These are phyloP conservation scores for Erebia epiphron DNA, from an alignment of 2,888 invertebrate genomes.

Conservation along the genomic window DNA sequence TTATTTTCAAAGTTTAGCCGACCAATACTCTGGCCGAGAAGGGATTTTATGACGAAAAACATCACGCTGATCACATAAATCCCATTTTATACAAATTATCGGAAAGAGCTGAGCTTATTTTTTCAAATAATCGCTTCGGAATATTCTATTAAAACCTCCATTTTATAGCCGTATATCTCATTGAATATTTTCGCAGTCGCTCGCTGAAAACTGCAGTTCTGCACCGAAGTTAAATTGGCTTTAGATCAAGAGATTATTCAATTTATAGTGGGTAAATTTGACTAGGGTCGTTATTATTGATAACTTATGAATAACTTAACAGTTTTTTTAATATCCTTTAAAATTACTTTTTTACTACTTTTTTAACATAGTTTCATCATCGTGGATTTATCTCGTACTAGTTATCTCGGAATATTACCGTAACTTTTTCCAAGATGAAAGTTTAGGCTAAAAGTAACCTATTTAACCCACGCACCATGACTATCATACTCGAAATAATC, in stretches of 20 bases:
- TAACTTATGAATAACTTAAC: not conserved
- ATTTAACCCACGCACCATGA: no score
- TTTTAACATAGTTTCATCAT: no score
- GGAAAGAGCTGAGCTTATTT: not conserved
- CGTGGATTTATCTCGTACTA: no score
- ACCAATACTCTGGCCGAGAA: not conserved
- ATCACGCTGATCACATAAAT: not conserved
- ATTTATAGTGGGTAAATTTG: slow-evolving; percentile 24
- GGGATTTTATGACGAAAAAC: not conserved
- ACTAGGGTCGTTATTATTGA: slow-evolving; percentile 6
- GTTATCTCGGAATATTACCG: no score
- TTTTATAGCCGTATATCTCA: slow-evolving; percentile 25
- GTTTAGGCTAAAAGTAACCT: no score
- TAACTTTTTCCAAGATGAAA: no score
- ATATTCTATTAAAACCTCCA: slow-evolving; percentile 12
- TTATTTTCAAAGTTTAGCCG: not conserved
- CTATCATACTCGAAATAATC: no score
- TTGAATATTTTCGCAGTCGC: slow-evolving; percentile 30
- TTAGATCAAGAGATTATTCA: slow-evolving; percentile 34
- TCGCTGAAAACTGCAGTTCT: slow-evolving; percentile 34
- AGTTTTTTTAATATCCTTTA: not conserved
- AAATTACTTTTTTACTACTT: no score
- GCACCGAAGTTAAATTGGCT: slow-evolving; percentile 36
- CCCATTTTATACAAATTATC: not conserved
- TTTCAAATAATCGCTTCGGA: slow-evolving; percentile 3